Conservation (phyloP, 2,113 vertebrate species). For the Cochlearius cochlearius region DNA sequence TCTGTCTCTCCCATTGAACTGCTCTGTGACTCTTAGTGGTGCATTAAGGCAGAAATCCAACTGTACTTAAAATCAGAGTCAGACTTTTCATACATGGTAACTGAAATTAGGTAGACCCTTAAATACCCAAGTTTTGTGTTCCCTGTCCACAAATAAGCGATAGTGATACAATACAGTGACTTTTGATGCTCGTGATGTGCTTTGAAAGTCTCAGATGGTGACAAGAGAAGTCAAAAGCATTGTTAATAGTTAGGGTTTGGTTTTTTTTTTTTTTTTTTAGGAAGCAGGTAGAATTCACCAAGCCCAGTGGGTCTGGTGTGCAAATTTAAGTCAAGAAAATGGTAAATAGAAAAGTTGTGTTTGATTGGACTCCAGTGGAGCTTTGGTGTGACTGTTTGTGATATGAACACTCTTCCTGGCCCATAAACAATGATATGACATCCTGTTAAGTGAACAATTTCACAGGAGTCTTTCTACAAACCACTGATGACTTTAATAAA, state of each 20-base stretch:
- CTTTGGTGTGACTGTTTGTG: not conserved
- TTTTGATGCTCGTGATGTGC: not conserved
- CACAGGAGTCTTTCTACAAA: not conserved
- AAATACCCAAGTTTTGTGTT: not conserved
- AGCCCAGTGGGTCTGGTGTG: not conserved
- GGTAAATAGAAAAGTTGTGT: not conserved
- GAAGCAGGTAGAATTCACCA: not conserved
- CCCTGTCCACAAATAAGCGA: not conserved
- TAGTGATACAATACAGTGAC: not conserved
- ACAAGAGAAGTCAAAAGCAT: not conserved
- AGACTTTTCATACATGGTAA: not conserved
- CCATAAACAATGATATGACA: not conserved
- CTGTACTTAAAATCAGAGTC: not conserved
- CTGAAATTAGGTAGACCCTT: not conserved
- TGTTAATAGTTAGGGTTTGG: not conserved
- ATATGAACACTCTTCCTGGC: not conserved
- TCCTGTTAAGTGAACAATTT: not conserved
- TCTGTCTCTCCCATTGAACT: not conserved
- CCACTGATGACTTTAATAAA: not conserved
- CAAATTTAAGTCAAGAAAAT: not conserved
- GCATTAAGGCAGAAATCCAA: not conserved
- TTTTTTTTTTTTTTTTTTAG: not conserved
- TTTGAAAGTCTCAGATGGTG: not conserved
- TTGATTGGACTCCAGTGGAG: not conserved
- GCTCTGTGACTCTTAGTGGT: not conserved